Evolutionary conservation across 1,140 invertebrate species (phyloP).

Genomic region (Drosophila mojavensis): DNA sequence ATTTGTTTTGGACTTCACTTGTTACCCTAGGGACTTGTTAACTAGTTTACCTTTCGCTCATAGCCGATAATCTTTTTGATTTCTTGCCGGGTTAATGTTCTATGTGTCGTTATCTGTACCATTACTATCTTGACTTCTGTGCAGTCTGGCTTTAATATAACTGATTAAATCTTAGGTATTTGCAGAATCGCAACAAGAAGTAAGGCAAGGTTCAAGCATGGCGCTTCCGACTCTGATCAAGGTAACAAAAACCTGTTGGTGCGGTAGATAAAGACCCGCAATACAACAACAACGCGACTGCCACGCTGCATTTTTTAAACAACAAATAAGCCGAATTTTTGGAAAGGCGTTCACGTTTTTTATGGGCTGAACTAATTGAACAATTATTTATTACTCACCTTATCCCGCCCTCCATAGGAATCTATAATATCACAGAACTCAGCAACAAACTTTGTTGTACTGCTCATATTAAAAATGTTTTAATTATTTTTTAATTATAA

Average conservation of each 20-base stretch:
- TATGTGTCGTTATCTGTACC: conserved; percentile 38
- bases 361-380: background rate
- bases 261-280: conserved; percentile 29
- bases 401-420: conserved; percentile 86
- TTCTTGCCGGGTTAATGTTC: conserved; percentile 48
- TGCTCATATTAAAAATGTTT: conserved; percentile 40
- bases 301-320: conserved; percentile 64
- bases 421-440: conserved; percentile 85
- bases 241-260: conserved; percentile 64
- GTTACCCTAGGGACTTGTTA: background rate
- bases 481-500: no score
- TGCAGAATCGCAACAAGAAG: conserved; percentile 52
- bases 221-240: conserved; percentile 50
- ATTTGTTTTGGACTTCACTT: background rate
- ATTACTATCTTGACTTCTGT: conserved; percentile 65
- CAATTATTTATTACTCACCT: conserved; percentile 74
- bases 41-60: conserved; percentile 56
- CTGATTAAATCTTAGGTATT: conserved; percentile 50
- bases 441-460: conserved; percentile 73
- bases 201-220: conserved; percentile 65
- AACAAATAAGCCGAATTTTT: conserved; percentile 1
- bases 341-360: background rate
- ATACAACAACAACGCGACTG: conserved; percentile 16
- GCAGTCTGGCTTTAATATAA: conserved; percentile 3
- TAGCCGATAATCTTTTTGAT: conserved; percentile 58